Evolutionary conservation across 2,113 vertebrate genomes (phyloP).

Genomic region (Syrrhaptes paradoxus): DNA sequence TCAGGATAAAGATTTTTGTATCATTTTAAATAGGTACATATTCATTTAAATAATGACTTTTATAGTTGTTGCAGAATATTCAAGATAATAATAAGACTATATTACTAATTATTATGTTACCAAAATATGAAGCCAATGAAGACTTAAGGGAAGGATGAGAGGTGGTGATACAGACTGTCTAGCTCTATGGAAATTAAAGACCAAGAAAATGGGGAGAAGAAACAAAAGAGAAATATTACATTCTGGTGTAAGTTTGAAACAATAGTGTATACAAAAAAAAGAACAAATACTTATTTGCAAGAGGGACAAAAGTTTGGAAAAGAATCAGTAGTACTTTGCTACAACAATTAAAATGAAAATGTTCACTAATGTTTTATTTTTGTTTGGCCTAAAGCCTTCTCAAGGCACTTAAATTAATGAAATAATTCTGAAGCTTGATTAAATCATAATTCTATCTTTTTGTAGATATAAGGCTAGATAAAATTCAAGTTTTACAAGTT

Average conservation of each 20-base stretch:
- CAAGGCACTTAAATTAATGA: not conserved
- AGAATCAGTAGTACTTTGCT: not conserved
- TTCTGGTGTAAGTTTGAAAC: not conserved
- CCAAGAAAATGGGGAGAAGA: rapidly evolving
- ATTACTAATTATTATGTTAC: not conserved
- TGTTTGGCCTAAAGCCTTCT: not conserved
- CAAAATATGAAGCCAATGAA: not conserved
- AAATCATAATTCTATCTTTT: not conserved
- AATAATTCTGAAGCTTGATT: not conserved
- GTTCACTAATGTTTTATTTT: not conserved
- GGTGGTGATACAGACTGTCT: not conserved
- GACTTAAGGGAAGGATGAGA: not conserved
- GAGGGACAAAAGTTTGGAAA: not conserved
- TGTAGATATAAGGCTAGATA: not conserved
- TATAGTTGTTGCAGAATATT: not conserved
- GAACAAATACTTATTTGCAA: not conserved
- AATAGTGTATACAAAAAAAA: not conserved
- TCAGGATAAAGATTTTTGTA: not conserved
- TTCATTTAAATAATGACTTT: not conserved
- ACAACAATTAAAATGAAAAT: not conserved
- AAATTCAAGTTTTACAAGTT: not conserved
- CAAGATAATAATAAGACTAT: not conserved
- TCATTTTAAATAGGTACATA: not conserved
- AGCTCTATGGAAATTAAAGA: not conserved
- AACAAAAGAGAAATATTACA: not conserved